These are phyloP conservation scores for Willisornis vidua DNA, from an alignment of 2,113 vertebrate species.

Conservation along the genomic window DNA sequence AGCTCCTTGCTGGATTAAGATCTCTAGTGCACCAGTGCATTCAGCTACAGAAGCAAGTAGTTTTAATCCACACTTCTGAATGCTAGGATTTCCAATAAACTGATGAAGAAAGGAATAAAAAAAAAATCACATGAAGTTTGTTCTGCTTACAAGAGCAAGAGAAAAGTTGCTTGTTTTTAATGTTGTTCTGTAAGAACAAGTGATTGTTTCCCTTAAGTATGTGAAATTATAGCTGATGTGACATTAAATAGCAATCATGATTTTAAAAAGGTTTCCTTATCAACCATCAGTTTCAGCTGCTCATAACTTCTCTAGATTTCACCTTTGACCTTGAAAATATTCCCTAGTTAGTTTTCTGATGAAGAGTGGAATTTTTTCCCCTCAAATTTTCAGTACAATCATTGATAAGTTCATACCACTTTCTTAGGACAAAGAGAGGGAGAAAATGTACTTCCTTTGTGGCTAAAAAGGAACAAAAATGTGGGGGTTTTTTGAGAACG, in stretches of 20 bases:
- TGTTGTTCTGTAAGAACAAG: neutral
- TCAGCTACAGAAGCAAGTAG: slow-evolving; percentile 82
- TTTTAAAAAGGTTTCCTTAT: neutral
- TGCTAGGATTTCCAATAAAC: slow-evolving; percentile 87
- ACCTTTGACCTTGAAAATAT: neutral
- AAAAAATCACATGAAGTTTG: neutral
- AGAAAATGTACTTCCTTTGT: neutral
- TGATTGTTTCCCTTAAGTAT: neutral
- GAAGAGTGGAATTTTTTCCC: neutral
- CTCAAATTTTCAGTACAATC: neutral
- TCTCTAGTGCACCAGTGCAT: slow-evolving; percentile 84
- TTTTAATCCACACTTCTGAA: slow-evolving; percentile 88
- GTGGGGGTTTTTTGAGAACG: neutral
- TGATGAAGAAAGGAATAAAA: slow-evolving; percentile 52
- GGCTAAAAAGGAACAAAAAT: neutral
- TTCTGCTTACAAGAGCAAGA: neutral
- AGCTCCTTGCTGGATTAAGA: slow-evolving; percentile 88
- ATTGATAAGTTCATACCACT: neutral
- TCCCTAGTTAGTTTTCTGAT: neutral
- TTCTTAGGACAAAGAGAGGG: neutral
- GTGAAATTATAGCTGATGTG: neutral
- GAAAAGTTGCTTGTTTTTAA: neutral
- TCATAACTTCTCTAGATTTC: neutral
- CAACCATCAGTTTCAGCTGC: neutral
- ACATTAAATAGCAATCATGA: neutral